Base-by-base conservation (phyloP, 1,140 invertebrate species). In the Drosophila subpulchrella region DNA sequence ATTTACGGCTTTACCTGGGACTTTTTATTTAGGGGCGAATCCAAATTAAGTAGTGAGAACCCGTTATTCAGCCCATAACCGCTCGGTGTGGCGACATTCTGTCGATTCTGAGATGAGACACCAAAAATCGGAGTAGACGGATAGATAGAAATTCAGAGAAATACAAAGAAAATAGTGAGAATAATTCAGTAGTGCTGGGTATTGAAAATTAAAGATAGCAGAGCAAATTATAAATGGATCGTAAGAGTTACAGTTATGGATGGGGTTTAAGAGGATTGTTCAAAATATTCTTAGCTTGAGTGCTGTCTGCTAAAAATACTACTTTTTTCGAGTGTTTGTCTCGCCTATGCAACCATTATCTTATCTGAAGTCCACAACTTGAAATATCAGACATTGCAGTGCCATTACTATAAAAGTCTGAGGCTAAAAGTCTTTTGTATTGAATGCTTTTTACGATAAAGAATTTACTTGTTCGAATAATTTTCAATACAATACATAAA, bases 21-120 rank as follows among this genome's bases (percentile, higher is more conserved):
- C 78, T 94, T 94, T 78, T 93, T 93, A 81, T 88, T 88, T 51
- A 93, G 92, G 58, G 93, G 93, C 38, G 93, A 92, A 75, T 95
- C 94, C 78, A 95, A 82, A 74, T 92, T 93, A 58, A 95, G 92
- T 70, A 93, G 94, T 56, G 94, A 93, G 75, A 95, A 90, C 81
- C 94, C 93, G 55, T 75, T 84, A 76, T 81, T 86, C 56, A 88
- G 90, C 59, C 92, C 91, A 72, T 92, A 93, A 56, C 93, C 54
- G 72, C 72, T 92, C 75, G 93, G 81, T 72, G 93, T 92, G 50
- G 92, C 91, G 77, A 94, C 92, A 92, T 93, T 94, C 81, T 94
- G 94, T 55, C 93, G 94, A 91, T 94, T 95, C 94, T 95, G 75
- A 63, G 39, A 60, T 56, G 27, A 51, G 15, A 74, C 10, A 59